Percentiles rank a stretch among this genome's conserved stretches.
Evolutionary conservation across 2,888 invertebrate species (phyloP).

Genomic region (Dimorphilus gyrociliatus): DNA sequence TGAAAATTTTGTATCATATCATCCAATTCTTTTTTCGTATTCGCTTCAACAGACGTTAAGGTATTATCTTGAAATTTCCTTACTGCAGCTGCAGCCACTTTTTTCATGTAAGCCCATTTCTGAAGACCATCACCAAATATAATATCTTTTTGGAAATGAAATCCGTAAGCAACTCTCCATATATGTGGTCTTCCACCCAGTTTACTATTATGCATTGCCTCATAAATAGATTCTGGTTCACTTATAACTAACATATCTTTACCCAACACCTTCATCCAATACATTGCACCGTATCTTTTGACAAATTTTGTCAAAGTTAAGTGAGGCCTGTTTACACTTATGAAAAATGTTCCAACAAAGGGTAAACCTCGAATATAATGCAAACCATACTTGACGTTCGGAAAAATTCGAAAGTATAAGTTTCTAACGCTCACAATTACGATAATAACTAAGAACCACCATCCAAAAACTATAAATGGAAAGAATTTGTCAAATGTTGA

Average conservation of each 20-base stretch:
- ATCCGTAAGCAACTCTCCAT: slow-evolving; percentile 9
- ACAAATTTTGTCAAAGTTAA: slow-evolving; percentile 15
- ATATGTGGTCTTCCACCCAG: slow-evolving; percentile 17
- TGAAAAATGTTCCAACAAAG: no score
- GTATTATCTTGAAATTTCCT: no score
- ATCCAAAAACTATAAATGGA: no score
- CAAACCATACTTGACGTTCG: no score
- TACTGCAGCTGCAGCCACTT: not conserved
- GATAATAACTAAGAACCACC: no score
- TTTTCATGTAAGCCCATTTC: slow-evolving; percentile 9
- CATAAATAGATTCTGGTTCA: slow-evolving; percentile 16
- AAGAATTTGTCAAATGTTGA: no score
- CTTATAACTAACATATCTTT: slow-evolving; percentile 22
- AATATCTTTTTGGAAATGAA: slow-evolving; percentile 8
- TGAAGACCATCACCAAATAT: slow-evolving; percentile 7
- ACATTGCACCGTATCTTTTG: slow-evolving; percentile 18
- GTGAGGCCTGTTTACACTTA: slow-evolving; percentile 16
- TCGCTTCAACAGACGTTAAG: slow-evolving; percentile 3
- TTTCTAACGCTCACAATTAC: no score
- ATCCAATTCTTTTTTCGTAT: slow-evolving; percentile 6
- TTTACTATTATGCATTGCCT: slow-evolving; percentile 17
- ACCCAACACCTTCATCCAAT: slow-evolving; percentile 14
- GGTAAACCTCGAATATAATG: no score
- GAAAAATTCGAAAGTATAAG: no score
- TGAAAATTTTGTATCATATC: slow-evolving; percentile 6